phyloP scores from a whole-genome alignment of 2,797 vertebrate genomes.

The Centropyge bicolor region DNA sequence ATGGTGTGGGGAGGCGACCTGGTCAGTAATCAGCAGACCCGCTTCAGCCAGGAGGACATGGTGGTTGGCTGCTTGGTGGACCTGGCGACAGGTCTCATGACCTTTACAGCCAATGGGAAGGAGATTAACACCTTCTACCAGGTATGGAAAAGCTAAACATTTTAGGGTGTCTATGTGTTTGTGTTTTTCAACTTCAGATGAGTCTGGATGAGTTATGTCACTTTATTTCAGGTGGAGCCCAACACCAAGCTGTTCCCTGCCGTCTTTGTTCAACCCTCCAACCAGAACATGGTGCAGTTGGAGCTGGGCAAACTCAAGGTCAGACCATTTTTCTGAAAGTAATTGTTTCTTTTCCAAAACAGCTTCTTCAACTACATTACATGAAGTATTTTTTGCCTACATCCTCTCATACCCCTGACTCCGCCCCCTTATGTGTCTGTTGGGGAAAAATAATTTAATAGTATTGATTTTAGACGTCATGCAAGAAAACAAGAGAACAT shows the following conservation, averaged over 20 bases:
- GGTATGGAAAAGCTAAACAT: conserved; percentile 73
- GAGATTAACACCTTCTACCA: conserved; percentile 97
- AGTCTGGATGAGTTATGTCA: background rate
- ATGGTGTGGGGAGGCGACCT: conserved; percentile 97
- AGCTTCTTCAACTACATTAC: background rate
- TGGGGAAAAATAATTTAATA: too few relatives aligned
- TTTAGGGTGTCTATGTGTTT: background rate
- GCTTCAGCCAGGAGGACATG: conserved; percentile 93
- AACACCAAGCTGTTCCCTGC: conserved; percentile 97
- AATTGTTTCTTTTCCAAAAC: background rate
- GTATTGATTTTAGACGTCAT: too few relatives aligned
- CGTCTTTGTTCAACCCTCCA: conserved; percentile 89
- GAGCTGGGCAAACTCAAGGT: conserved; percentile 96
- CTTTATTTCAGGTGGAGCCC: conserved; percentile 90
- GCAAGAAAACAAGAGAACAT: too few relatives aligned
- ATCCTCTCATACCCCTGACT: background rate
- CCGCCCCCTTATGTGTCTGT: background rate
- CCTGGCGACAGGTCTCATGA: conserved; percentile 94
- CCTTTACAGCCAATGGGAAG: conserved; percentile 94
- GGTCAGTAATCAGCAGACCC: conserved; percentile 89
- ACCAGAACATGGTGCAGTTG: conserved; percentile 92
- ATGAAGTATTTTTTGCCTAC: background rate
- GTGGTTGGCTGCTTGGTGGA: conserved; percentile 94
- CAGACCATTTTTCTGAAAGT: conserved; percentile 12
- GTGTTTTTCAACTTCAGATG: background rate